Evolutionary conservation across 2,888 invertebrate genomes (phyloP), one percentile per base, ranked within the genome.

Genomic region (Bellardia bayeri): DNA sequence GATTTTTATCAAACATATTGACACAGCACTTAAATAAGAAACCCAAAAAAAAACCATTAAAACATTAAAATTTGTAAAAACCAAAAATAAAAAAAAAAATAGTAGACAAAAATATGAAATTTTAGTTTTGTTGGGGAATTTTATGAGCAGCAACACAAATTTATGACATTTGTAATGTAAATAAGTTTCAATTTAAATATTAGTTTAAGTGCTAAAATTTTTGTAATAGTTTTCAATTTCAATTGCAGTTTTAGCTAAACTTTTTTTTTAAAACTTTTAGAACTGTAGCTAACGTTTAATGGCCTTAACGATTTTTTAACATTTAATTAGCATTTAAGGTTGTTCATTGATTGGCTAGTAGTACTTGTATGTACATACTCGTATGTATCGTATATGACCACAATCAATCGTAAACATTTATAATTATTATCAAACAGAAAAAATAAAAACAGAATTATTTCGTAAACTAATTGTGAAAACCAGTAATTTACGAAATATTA

Each of bases 11-110:
- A 37, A 56, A 56, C 66, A 14, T 68, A 82, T 64, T 68, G 66
- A 75, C 82, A 82, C 54, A 82, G 45, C 66, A 75, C 82, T 82
- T 75, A 58, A 82, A 45, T 33, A 72, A 69, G 49, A 69, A 69
- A 56, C 8, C 45, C 66, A 56, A 45, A 51, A 49, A 45, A 45
- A 45, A 45, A 45, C 13, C 13, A 9, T 45, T 45, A 13, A 45
- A 23, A 23, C 23, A 23, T 23, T 23, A 23, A 23, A 23, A 23
- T 23, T 23, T 23, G 0, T 11, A 45, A 40, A 40, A 71, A 56
- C 3, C 30, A 13, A 23, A 16, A 37, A 63, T 3, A 2, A 30
- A 33, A n/a, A 61, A 23, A 54, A 58, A 14, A 23, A 58, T 30
- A 7, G 23, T 23, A 23, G 23, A 23, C 23, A 23, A 23, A 23